phyloP scores from a whole-genome alignment of 2,888 invertebrate species.

The Rambutsinella grinnellia region DNA sequence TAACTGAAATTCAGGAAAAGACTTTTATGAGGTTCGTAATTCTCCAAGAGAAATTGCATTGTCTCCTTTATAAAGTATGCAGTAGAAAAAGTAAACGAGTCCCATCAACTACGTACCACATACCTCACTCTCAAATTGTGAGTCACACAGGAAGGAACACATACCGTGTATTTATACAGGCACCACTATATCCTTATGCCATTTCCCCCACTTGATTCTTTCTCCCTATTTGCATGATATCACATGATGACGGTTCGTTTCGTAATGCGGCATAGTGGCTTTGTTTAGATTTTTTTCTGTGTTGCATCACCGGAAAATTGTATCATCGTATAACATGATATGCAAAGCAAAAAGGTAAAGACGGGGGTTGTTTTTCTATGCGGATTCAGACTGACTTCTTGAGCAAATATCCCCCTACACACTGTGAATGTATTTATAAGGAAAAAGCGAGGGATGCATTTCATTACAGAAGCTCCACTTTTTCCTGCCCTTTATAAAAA shows the following conservation, averaged over 20 bases:
- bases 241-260: too few relatives aligned
- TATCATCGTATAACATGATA: conserved; percentile 24
- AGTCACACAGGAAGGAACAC: conserved; percentile 1
- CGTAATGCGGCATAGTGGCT: not conserved
- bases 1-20: conserved; percentile 43
- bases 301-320: conserved; percentile 43
- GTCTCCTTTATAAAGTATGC: conserved; percentile 45
- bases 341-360: conserved; percentile 28
- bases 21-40: conserved; percentile 52
- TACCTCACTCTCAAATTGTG: conserved; percentile 21
- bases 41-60: conserved; percentile 48
- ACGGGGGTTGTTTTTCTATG: conserved; percentile 37
- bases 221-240: conserved; percentile 8
- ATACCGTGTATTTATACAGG: conserved; percentile 33
- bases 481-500: too few relatives aligned
- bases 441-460: too few relatives aligned
- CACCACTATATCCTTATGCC: not conserved
- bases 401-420: not conserved
- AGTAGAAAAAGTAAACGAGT: conserved; percentile 46
- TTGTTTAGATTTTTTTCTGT: conserved; percentile 8
- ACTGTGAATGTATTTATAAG: not conserved
- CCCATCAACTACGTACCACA: conserved; percentile 45
- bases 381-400: too few relatives aligned
- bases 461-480: too few relatives aligned
- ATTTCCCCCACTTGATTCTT: not conserved